These are phyloP conservation scores for Lasiurus cinereus DNA, from an alignment of 2,113 vertebrate species.

Conservation along the genomic window DNA sequence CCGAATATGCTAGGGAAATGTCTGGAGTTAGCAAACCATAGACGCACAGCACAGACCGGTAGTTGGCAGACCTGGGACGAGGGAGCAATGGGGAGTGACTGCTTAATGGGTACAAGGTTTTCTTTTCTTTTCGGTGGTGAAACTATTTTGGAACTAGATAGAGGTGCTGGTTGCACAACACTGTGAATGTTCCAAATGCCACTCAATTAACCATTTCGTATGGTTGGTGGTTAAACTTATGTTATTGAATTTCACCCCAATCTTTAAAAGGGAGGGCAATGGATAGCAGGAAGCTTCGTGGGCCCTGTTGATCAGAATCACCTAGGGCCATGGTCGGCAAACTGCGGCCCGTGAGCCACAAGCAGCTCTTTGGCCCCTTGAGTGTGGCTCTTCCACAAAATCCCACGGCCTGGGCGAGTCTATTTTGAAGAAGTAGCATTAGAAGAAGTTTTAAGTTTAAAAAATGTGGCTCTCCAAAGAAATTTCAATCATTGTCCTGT, in stretches of 20 bases:
- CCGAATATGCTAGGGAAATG: background rate
- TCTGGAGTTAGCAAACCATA: background rate
- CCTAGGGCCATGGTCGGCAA: background rate
- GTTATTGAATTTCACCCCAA: background rate
- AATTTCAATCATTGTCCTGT: too few relatives aligned
- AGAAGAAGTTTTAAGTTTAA: too few relatives aligned
- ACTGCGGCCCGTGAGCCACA: too few relatives aligned
- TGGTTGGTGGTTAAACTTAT: background rate
- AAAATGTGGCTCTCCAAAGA: too few relatives aligned
- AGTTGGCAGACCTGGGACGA: background rate
- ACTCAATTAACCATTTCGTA: background rate
- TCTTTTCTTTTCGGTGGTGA: slow-evolving; percentile 29
- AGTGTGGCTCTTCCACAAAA: too few relatives aligned
- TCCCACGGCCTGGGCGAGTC: too few relatives aligned
- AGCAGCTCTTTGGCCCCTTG: too few relatives aligned
- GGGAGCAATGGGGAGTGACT: slow-evolving; percentile 8
- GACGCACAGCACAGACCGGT: background rate
- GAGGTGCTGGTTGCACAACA: background rate
- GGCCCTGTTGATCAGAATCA: background rate
- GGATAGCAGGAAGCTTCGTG: background rate
- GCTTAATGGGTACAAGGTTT: slow-evolving; percentile 54
- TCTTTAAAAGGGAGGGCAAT: background rate
- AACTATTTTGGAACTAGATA: slow-evolving; percentile 37
- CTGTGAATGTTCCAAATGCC: background rate
- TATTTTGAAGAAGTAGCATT: too few relatives aligned